A percentile compares a stretch with the other conserved stretches of the same genome.
phyloP scores from a whole-genome alignment of 2,888 invertebrate genomes.

The Lycophotia porphyrea region DNA sequence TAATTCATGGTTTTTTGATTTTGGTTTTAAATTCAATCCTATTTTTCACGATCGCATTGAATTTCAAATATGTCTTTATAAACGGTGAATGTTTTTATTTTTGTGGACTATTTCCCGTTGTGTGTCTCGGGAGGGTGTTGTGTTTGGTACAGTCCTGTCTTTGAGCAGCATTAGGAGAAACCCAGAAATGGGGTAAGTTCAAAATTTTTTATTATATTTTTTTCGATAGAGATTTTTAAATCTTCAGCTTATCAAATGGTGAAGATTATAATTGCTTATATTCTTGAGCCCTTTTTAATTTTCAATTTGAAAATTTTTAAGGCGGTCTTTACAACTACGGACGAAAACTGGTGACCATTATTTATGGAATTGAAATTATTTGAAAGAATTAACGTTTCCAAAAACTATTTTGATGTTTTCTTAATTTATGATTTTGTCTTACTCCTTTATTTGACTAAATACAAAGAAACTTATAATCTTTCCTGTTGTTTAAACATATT shows the following conservation, averaged over 20 bases:
- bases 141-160: conserved; percentile 63
- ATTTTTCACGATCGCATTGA: conserved; percentile 88
- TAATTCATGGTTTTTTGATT: conserved; percentile 80
- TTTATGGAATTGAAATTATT: neutral
- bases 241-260: neutral
- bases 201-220: conserved; percentile 13
- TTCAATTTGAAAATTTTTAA: neutral
- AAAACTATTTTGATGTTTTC: neutral
- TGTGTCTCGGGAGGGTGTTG: conserved; percentile 78
- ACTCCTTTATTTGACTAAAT: neutral
- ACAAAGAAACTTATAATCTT: neutral
- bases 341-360: neutral
- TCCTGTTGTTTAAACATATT: no score
- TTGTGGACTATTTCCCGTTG: conserved; percentile 83
- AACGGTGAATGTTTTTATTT: conserved; percentile 81
- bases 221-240: neutral
- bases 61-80: conserved; percentile 89
- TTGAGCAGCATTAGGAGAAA: conserved; percentile 56
- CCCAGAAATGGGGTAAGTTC: conserved; percentile 81
- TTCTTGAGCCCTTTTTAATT: neutral
- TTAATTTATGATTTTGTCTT: neutral
- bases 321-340: neutral
- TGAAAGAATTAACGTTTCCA: neutral
- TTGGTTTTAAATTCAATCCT: conserved; percentile 80
- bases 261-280: neutral